A percentile compares a stretch with the other conserved stretches of the same genome.
phyloP scores from a whole-genome alignment of 2,888 invertebrate genomes.

The Caradrina clavipalpis region DNA sequence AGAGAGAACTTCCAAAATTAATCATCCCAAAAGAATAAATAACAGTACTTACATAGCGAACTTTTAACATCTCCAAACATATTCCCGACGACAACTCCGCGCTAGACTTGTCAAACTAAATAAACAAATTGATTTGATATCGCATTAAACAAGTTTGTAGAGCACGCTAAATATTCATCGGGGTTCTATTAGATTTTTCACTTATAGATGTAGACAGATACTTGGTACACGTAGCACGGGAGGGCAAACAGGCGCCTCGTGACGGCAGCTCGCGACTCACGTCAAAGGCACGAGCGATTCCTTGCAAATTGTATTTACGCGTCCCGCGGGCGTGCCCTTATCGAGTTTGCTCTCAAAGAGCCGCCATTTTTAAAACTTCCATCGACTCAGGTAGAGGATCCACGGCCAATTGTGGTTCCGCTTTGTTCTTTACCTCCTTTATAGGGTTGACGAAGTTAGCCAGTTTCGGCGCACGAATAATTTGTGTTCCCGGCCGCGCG shows the following conservation, averaged over 20 bases:
- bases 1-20: background rate
- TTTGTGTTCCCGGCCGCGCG: slow-evolving; percentile 88
- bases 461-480: slow-evolving; percentile 88
- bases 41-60: background rate
- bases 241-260: slow-evolving; percentile 78
- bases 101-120: slow-evolving; percentile 39
- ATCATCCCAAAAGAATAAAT: slow-evolving; percentile 1
- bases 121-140: slow-evolving; percentile 47
- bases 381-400: slow-evolving; percentile 84
- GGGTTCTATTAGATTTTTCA: slow-evolving; percentile 62
- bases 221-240: slow-evolving; percentile 48
- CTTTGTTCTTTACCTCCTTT: slow-evolving; percentile 89
- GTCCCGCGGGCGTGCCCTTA: slow-evolving; percentile 88
- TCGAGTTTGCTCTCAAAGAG: slow-evolving; percentile 89
- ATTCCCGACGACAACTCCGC: slow-evolving; percentile 4
- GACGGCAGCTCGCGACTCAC: slow-evolving; percentile 77
- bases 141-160: slow-evolving; percentile 52
- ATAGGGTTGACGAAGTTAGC: slow-evolving; percentile 89
- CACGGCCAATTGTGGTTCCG: slow-evolving; percentile 88
- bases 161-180: slow-evolving; percentile 60
- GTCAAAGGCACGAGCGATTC: slow-evolving; percentile 89
- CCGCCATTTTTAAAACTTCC: slow-evolving; percentile 89
- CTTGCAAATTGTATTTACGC: slow-evolving; percentile 89
- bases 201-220: slow-evolving; percentile 53
- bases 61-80: background rate